Percentiles rank a stretch among this genome's conserved stretches.
phyloP scores from a whole-genome alignment of 2,113 vertebrate species.

The Anhinga anhinga region DNA sequence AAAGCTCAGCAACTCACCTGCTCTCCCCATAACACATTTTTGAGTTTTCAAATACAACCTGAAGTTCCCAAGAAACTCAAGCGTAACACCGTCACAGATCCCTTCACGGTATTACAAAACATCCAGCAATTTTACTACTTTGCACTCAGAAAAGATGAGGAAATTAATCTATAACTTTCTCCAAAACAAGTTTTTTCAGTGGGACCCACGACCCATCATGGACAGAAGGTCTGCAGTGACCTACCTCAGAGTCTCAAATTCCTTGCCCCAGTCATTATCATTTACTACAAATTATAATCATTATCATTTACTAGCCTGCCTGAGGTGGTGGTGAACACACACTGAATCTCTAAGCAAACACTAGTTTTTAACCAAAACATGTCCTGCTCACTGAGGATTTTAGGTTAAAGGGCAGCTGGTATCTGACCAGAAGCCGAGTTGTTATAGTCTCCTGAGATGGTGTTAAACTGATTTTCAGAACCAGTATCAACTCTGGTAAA shows the following conservation, averaged over 20 bases:
- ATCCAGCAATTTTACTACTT: not conserved
- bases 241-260: not conserved
- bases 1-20: not conserved
- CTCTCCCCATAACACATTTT: not conserved
- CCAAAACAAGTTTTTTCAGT: not conserved
- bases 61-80: not conserved
- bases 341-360: not conserved
- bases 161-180: not conserved
- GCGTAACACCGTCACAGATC: not conserved
- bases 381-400: not conserved
- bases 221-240: not conserved
- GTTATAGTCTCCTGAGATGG: accelerated
- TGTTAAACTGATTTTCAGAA: not conserved
- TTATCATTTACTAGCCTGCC: not conserved
- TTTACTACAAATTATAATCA: not conserved
- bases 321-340: not conserved
- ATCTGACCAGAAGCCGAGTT: not conserved
- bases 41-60: not conserved
- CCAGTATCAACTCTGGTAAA: not conserved
- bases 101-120: not conserved
- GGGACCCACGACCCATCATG: not conserved
- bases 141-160: not conserved
- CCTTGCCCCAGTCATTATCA: not conserved
- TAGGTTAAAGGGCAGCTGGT: not conserved
- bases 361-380: not conserved